These are phyloP conservation scores for Catonia carolina DNA, from an alignment of 2,888 invertebrate species.

Conservation along the genomic window DNA sequence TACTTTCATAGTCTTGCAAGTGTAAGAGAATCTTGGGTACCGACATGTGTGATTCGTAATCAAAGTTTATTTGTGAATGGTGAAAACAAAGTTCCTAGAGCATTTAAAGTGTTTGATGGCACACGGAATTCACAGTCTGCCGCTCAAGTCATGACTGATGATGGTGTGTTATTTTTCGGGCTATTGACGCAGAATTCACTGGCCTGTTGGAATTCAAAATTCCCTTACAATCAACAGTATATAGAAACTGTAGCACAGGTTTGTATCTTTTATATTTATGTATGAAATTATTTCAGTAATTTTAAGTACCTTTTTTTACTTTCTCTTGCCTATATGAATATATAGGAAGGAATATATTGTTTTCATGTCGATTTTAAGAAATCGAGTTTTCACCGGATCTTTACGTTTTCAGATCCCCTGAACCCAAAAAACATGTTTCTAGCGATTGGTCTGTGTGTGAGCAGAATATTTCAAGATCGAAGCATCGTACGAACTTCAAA, in stretches of 20 bases:
- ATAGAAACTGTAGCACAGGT: slow-evolving; percentile 37
- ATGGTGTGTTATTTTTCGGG: slow-evolving; percentile 42
- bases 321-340: too few species aligned
- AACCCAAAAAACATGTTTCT: too few species aligned
- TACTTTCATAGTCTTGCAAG: slow-evolving; percentile 66
- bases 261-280: slow-evolving; percentile 21
- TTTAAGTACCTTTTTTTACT: too few species aligned
- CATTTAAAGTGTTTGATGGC: slow-evolving; percentile 50
- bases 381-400: too few species aligned
- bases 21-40: slow-evolving; percentile 57
- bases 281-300: too few species aligned
- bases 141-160: slow-evolving; percentile 47
- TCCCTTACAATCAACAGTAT: slow-evolving; percentile 31
- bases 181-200: slow-evolving; percentile 39
- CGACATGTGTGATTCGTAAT: slow-evolving; percentile 55
- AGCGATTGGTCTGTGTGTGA: too few species aligned
- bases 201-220: slow-evolving; percentile 41
- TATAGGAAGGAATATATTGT: too few species aligned
- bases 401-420: too few species aligned
- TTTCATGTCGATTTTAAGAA: too few species aligned
- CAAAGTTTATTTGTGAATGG: slow-evolving; percentile 45
- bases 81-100: slow-evolving; percentile 47
- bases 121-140: slow-evolving; percentile 61
- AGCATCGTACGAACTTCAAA: neutral
- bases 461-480: too few species aligned